A percentile compares a stretch with the other conserved stretches of the same genome.
Conservation (phyloP, 2,888 invertebrate genomes). For the Asteroscopus sphinx region DNA sequence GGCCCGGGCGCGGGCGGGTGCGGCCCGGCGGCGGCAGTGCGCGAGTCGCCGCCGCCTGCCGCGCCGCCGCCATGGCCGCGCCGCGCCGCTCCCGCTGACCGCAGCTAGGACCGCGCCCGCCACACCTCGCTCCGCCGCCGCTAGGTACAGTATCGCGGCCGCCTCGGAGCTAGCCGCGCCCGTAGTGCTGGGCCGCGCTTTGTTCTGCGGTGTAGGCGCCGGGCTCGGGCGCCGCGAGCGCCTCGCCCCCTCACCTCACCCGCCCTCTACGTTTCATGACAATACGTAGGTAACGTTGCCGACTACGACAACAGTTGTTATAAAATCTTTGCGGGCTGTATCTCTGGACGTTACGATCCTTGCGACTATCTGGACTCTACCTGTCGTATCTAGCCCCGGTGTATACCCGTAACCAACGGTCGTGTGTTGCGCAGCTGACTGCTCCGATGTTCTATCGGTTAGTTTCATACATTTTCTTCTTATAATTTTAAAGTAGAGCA, state of each 20-base stretch:
- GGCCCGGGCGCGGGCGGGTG: constrained; percentile 65
- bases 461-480: constrained; percentile 64
- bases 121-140: constrained; percentile 69
- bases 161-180: constrained; percentile 33
- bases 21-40: constrained; percentile 81
- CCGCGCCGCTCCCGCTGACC: constrained; percentile 81
- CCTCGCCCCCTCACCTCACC: constrained; percentile 61
- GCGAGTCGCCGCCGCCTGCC: constrained; percentile 81
- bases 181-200: constrained; percentile 69
- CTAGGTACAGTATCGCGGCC: constrained; percentile 72
- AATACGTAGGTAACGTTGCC: constrained; percentile 79
- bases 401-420: constrained; percentile 72
- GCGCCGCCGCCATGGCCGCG: constrained; percentile 85
- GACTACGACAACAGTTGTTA: constrained; percentile 70
- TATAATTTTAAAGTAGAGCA: constrained; percentile 53
- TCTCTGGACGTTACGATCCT: constrained; percentile 59
- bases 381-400: constrained; percentile 65
- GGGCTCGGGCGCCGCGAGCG: constrained; percentile 60
- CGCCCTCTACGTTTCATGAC: constrained; percentile 73
- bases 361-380: constrained; percentile 66
- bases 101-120: constrained; percentile 76
- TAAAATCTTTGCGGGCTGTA: constrained; percentile 65
- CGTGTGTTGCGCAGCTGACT: constrained; percentile 86
- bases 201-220: constrained; percentile 67
- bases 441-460: constrained; percentile 87